A percentile compares a stretch with the other conserved stretches of the same genome.
Evolutionary conservation across 2,888 invertebrate species (phyloP).

Genomic region (Trissolcus brochymenae): DNA sequence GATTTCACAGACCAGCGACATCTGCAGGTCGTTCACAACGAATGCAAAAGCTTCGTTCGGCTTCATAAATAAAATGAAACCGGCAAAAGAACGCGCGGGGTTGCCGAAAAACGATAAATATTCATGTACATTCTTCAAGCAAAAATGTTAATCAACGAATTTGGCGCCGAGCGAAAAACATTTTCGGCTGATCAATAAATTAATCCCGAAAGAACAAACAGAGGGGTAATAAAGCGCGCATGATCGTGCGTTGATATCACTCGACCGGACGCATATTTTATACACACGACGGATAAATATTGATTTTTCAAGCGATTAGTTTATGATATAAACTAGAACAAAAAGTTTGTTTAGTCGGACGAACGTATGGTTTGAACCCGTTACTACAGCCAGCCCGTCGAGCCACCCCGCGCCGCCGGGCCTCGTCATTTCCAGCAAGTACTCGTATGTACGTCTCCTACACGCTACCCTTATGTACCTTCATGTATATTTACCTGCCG

Average conservation of each 20-base stretch:
- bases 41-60: no score
- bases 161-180: not conserved
- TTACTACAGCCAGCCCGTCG: constrained; percentile 50
- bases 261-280: no score
- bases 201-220: constrained; percentile 5
- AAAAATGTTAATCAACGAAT: constrained; percentile 1
- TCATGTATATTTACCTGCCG: constrained; percentile 60
- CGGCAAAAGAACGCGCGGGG: not conserved
- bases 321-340: constrained; percentile 52
- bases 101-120: not conserved
- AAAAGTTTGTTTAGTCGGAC: constrained; percentile 53
- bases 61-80: not conserved
- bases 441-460: constrained; percentile 75
- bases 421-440: constrained; percentile 75
- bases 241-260: no score
- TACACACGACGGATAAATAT: constrained; percentile 36
- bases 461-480: constrained; percentile 68
- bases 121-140: not conserved
- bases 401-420: constrained; percentile 62
- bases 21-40: no score
- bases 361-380: constrained; percentile 58
- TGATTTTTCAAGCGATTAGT: constrained; percentile 49
- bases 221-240: no score
- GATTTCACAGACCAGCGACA: no score
- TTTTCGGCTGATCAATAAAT: constrained; percentile 3